Conservation (phyloP, 2,797 vertebrate species). For the Brotula barbata region DNA sequence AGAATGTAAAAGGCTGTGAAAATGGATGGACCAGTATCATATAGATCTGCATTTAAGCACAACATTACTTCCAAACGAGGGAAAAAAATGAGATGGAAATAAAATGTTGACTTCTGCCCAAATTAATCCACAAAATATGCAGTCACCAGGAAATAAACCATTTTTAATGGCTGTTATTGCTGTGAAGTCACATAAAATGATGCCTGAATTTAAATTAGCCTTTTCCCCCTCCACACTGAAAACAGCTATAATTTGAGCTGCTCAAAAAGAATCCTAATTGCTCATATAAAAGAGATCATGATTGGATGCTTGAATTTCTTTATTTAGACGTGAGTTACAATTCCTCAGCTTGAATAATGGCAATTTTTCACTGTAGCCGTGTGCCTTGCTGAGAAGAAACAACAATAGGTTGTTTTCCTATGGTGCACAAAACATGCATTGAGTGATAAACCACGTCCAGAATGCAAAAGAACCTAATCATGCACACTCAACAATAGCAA, state of each 20-base stretch:
- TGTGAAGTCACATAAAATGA: constrained; percentile 54
- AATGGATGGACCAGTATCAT: constrained; percentile 23
- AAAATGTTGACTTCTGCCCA: constrained; percentile 36
- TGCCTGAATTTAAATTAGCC: constrained; percentile 57
- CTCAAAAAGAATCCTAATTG: constrained; percentile 72
- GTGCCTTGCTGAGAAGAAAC: constrained; percentile 39
- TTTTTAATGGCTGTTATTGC: constrained; percentile 48
- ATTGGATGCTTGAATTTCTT: constrained; percentile 71
- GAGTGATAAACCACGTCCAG: constrained; percentile 24
- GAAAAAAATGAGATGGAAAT: constrained; percentile 15
- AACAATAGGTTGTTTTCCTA: constrained; percentile 58
- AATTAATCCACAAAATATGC: constrained; percentile 37
- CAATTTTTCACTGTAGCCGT: constrained; percentile 57
- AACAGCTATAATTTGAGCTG: constrained; percentile 64
- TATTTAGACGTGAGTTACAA: constrained; percentile 67
- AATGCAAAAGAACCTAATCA: constrained; percentile 17
- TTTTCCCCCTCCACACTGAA: constrained; percentile 26
- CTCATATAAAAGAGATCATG: constrained; percentile 67
- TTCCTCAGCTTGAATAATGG: constrained; percentile 62
- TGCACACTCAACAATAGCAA: constrained; percentile 16
- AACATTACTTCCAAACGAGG: constrained; percentile 24
- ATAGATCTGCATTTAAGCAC: constrained; percentile 36
- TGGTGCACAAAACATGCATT: constrained; percentile 43
- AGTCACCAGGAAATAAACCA: constrained; percentile 46
- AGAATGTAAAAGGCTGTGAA: constrained; percentile 18